Conservation (phyloP, 2,797 vertebrate species). For the Dendrocincla fuliginosa region DNA sequence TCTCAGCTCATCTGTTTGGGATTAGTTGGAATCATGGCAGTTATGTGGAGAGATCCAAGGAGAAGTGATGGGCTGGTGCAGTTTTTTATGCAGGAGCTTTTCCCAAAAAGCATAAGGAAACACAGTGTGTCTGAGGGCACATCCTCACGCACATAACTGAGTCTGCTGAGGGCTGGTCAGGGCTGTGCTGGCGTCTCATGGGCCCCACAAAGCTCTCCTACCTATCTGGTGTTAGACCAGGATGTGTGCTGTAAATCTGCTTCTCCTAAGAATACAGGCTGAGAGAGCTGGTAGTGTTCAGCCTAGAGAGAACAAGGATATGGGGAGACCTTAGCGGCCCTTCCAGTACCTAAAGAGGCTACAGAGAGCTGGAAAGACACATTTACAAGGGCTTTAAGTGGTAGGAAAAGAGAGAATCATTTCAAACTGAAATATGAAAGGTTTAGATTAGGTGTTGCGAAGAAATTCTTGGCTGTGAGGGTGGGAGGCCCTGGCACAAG, state of each 20-base stretch:
- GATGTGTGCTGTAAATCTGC: accelerated
- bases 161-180: neutral
- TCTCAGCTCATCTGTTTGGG: neutral
- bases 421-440: neutral
- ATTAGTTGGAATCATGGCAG: neutral
- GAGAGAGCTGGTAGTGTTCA: neutral
- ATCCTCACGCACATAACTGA: accelerated
- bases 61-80: too few species aligned
- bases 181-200: accelerated
- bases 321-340: neutral
- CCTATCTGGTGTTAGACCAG: accelerated
- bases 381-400: neutral
- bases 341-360: neutral
- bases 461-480: neutral
- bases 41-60: neutral
- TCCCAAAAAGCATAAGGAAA: neutral
- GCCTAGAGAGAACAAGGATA: neutral
- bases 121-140: neutral
- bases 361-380: neutral
- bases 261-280: too few species aligned
- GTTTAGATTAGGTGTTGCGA: neutral
- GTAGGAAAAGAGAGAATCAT: accelerated
- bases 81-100: too few species aligned
- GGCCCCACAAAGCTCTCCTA: neutral
- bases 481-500: neutral